Percentiles rank a stretch among this genome's conserved stretches.
These are phyloP conservation scores for Panthera uncia DNA, from an alignment of 2,113 vertebrate species.

Conservation along the genomic window DNA sequence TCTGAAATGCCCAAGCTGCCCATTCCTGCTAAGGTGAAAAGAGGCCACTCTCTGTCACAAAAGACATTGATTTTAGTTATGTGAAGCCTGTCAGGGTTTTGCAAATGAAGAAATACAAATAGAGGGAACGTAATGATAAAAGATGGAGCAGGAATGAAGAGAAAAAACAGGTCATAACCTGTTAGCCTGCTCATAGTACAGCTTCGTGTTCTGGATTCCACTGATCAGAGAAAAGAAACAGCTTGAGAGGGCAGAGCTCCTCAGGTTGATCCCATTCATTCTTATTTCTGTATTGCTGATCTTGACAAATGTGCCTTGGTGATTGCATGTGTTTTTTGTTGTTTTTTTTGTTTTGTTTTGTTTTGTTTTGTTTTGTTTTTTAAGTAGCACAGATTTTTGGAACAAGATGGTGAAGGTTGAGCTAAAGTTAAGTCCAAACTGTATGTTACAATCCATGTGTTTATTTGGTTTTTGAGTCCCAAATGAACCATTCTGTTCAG, in stretches of 20 bases:
- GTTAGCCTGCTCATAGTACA: background rate
- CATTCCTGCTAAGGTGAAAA: background rate
- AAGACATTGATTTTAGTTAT: background rate
- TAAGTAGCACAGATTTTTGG: slow-evolving; percentile 59
- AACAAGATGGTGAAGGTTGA: slow-evolving; percentile 63
- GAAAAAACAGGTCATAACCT: background rate
- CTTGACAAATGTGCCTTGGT: slow-evolving; percentile 4
- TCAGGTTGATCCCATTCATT: background rate
- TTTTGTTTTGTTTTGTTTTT: too few relatives aligned
- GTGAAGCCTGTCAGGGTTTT: background rate
- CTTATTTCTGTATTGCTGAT: background rate
- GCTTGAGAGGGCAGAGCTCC: background rate
- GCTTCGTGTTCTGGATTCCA: background rate
- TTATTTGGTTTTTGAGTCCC: slow-evolving; percentile 78
- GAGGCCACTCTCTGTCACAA: background rate
- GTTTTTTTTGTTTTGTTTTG: too few relatives aligned
- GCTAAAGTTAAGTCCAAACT: slow-evolving; percentile 66
- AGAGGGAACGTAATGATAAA: background rate
- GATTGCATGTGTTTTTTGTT: background rate
- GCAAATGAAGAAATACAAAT: background rate
- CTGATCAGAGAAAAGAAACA: background rate
- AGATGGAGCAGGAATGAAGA: background rate
- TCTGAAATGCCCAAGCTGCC: background rate
- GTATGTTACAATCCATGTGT: slow-evolving; percentile 60
- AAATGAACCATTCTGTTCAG: slow-evolving; percentile 73